Conservation (phyloP, 2,888 invertebrate genomes). For the Eutolmus rufibarbis region DNA sequence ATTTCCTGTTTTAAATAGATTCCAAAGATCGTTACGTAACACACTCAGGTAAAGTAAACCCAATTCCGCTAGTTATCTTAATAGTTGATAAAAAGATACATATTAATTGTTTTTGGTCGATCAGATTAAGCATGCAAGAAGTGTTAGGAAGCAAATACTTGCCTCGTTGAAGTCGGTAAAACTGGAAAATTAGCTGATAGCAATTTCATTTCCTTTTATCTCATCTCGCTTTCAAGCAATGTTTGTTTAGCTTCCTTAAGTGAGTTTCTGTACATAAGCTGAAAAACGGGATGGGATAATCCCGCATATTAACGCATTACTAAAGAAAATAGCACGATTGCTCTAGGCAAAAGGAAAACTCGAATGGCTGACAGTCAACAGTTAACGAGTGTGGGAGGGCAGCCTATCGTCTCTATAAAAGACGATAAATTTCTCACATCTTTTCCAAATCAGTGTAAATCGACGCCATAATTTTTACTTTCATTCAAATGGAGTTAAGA, state of each 20-base stretch:
- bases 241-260: not conserved
- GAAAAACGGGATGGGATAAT: not conserved
- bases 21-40: not conserved
- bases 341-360: not conserved
- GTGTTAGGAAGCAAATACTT: not conserved
- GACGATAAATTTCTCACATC: not conserved
- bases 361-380: not conserved
- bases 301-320: not conserved
- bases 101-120: too few relatives aligned
- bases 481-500: not conserved
- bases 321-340: not conserved
- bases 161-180: not conserved
- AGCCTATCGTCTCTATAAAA: not conserved
- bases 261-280: not conserved
- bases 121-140: not conserved
- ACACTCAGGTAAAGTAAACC: not conserved
- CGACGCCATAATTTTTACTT: not conserved
- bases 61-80: not conserved
- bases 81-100: not conserved
- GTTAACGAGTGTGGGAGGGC: not conserved
- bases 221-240: not conserved
- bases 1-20: not conserved
- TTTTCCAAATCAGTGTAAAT: not conserved
- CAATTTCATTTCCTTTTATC: not conserved
- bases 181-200: not conserved